phyloP scores from a whole-genome alignment of 2,113 vertebrate species.

The Fulica atra region DNA sequence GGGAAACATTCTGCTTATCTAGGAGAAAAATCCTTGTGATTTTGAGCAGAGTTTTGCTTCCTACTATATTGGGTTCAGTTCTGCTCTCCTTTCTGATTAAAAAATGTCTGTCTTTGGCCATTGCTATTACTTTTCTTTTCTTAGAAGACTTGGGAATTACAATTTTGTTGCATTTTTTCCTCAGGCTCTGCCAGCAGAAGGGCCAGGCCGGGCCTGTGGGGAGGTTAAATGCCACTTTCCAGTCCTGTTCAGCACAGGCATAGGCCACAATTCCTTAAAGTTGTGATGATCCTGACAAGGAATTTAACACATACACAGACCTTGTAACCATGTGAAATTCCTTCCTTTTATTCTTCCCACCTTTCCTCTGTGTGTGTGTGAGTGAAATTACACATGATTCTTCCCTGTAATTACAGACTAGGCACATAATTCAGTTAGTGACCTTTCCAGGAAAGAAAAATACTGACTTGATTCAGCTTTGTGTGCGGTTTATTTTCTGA shows the following conservation, averaged over 20 bases:
- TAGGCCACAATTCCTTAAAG: background rate
- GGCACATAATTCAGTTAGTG: background rate
- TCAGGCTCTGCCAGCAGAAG: background rate
- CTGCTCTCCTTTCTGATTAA: background rate
- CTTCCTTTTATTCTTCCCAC: background rate
- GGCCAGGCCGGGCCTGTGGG: background rate
- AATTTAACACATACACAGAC: background rate
- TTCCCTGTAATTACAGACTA: background rate
- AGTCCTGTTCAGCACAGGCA: background rate
- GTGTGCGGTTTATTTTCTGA: background rate
- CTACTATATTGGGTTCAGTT: background rate
- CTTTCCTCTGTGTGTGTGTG: fast-evolving
- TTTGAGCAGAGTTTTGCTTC: background rate
- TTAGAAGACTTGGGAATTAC: background rate
- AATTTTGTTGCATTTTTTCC: background rate
- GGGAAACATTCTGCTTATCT: background rate
- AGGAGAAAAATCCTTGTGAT: background rate
- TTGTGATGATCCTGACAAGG: background rate
- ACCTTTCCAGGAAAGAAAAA: background rate
- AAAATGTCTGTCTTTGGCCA: background rate
- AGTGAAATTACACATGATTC: background rate
- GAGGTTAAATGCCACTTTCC: background rate
- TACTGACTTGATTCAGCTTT: background rate
- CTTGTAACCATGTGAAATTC: background rate
- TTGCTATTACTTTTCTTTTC: background rate